phyloP scores from a whole-genome alignment of 2,888 invertebrate species.

The Macrosiphum euphorbiae region DNA sequence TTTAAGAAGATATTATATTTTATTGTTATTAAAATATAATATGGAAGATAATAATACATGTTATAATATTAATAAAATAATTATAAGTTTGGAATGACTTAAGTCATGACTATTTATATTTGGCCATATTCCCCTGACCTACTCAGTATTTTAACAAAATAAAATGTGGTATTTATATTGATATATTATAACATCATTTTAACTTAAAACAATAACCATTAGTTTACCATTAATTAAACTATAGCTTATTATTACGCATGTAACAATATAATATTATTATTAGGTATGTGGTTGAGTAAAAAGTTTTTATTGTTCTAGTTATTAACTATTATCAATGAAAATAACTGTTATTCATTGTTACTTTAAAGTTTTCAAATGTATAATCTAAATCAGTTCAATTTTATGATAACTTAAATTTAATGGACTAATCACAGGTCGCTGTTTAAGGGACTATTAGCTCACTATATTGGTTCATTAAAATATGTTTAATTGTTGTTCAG shows the following conservation, averaged over 20 bases:
- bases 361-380: neutral
- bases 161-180: neutral
- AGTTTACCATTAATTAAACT: neutral
- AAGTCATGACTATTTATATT: too few species aligned
- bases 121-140: too few species aligned
- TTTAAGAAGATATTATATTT: neutral
- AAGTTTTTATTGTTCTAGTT: neutral
- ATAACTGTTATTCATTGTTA: neutral
- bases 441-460: neutral
- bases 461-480: neutral
- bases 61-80: too few species aligned
- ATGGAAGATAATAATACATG: too few species aligned
- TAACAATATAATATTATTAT: neutral
- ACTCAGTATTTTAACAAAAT: neutral
- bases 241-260: neutral
- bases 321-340: neutral
- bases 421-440: neutral
- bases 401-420: neutral
- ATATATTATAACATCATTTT: neutral
- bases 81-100: too few species aligned
- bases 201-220: conserved; percentile 3
- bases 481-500: neutral
- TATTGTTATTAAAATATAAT: neutral
- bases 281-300: neutral
- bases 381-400: neutral